phyloP scores from a whole-genome alignment of 23 tunicate species.

The Corella eumyota region DNA sequence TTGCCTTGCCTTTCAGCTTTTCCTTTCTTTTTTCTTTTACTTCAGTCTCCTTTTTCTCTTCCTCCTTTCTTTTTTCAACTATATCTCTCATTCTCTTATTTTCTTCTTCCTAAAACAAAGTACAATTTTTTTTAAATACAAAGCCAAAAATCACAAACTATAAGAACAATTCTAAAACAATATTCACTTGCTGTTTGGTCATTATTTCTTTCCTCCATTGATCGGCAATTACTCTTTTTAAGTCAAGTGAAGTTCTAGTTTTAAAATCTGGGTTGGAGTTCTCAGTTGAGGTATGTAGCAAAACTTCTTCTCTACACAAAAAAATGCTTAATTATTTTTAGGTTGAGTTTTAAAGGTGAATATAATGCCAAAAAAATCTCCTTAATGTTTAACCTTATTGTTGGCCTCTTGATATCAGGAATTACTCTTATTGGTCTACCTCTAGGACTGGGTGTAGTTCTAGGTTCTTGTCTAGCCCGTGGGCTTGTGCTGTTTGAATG shows the following conservation, averaged over 20 bases:
- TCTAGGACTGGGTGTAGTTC: constrained; percentile 20
- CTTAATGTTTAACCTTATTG: constrained; percentile 8
- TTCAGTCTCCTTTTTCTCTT: constrained; percentile 30
- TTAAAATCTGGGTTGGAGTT: constrained; percentile 22
- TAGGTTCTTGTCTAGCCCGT: constrained; percentile 6
- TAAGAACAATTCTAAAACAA: not conserved
- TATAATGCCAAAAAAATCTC: too few relatives aligned
- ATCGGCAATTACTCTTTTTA: constrained; percentile 52
- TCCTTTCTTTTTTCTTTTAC: constrained; percentile 30
- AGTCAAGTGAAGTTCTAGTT: constrained; percentile 34
- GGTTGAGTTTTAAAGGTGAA: too few relatives aligned
- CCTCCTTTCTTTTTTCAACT: constrained; percentile 23
- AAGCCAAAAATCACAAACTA: not conserved
- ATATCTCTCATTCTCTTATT: constrained; percentile 24
- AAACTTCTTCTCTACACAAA: constrained; percentile 36
- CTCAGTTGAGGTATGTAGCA: constrained; percentile 29
- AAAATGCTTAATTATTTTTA: too few relatives aligned
- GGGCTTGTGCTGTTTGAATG: constrained; percentile 4
- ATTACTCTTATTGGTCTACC: constrained; percentile 1
- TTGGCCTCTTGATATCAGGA: not conserved
- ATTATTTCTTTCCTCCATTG: constrained; percentile 84
- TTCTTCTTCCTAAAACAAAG: constrained; percentile 24
- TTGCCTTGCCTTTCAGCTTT: constrained; percentile 62
- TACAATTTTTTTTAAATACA: not conserved
- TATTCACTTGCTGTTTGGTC: constrained; percentile 21